A percentile compares a stretch with the other conserved stretches of the same genome.
Evolutionary conservation across 2,888 invertebrate species (phyloP).

Genomic region (Athetis lepigone): DNA sequence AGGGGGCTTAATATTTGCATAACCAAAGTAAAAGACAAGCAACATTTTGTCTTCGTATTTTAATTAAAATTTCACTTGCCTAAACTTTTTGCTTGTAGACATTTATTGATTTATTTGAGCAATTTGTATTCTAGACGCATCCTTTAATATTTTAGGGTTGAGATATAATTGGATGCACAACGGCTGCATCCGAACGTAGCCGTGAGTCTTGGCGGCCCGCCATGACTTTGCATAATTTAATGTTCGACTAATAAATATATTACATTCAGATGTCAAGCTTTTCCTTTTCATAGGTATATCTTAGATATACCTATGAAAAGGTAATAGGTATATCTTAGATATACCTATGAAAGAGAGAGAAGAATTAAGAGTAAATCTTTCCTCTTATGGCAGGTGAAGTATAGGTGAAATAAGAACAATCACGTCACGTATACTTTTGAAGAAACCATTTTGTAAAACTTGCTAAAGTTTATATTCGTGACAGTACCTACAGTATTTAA

Average conservation of each 20-base stretch:
- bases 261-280: conserved; percentile 65
- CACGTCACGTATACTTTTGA: background rate
- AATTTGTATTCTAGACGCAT: conserved; percentile 84
- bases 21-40: conserved; percentile 43
- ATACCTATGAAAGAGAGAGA: no score
- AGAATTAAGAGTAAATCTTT: no score
- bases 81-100: conserved; percentile 46
- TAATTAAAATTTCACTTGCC: conserved; percentile 50
- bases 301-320: no score
- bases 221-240: conserved; percentile 85
- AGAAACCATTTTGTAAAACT: no score
- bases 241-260: conserved; percentile 78
- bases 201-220: conserved; percentile 82
- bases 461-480: no score
- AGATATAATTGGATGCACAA: conserved; percentile 87
- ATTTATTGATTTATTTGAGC: conserved; percentile 78
- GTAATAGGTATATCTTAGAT: no score
- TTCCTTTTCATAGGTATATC: conserved; percentile 24
- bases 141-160: conserved; percentile 88
- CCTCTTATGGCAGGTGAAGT: background rate
- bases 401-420: background rate
- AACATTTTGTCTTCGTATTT: conserved; percentile 32
- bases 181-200: conserved; percentile 84
- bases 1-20: conserved; percentile 37
- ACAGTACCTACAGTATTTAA: no score